Evolutionary conservation across 2,797 vertebrate genomes (phyloP).

Genomic region (Varecia variegata): DNA sequence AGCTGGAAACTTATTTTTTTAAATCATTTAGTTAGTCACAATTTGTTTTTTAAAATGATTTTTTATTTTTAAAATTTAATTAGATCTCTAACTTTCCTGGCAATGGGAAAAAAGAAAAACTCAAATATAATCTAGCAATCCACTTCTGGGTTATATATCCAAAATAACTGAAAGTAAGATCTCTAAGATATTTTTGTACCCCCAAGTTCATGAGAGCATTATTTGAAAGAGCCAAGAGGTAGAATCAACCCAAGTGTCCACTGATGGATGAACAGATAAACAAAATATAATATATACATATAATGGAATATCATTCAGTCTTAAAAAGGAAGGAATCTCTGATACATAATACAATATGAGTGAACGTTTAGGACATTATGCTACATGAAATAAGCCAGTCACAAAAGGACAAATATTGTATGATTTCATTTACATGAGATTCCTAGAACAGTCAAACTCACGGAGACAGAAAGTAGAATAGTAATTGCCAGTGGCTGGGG

Average conservation of each 20-base stretch:
- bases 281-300: background rate
- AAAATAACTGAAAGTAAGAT: slow-evolving; percentile 12
- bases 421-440: background rate
- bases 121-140: background rate
- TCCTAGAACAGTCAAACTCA: background rate
- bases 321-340: slow-evolving; percentile 4
- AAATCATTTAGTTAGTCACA: background rate
- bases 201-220: background rate
- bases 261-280: background rate
- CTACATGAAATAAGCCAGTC: background rate
- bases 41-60: background rate
- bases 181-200: background rate
- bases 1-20: background rate
- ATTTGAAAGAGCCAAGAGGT: background rate
- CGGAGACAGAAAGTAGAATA: background rate
- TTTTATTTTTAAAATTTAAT: background rate
- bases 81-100: background rate
- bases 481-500: background rate
- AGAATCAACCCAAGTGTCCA: background rate
- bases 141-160: background rate
- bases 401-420: background rate
- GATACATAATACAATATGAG: background rate
- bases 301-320: background rate
- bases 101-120: background rate
- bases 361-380: background rate